phyloP scores from a whole-genome alignment of 2,888 invertebrate species.

The Cryptops parisi region DNA sequence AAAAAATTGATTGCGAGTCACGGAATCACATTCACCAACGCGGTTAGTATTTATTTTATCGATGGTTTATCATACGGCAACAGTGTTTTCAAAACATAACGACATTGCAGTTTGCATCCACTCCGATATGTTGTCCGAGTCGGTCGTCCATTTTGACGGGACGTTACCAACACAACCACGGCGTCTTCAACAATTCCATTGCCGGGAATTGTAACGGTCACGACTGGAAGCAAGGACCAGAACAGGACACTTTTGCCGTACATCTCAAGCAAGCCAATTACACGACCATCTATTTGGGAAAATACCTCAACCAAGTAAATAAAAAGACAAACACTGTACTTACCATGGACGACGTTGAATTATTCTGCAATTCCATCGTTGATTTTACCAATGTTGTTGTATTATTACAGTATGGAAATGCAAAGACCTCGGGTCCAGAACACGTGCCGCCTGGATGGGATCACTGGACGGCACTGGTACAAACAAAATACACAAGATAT shows the following conservation, averaged over 20 bases:
- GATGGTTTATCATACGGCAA: constrained; percentile 1
- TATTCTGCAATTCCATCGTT: neutral
- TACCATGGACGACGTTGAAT: no score
- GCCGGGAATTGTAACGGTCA: constrained; percentile 58
- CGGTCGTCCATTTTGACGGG: constrained; percentile 76
- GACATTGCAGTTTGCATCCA: constrained; percentile 67
- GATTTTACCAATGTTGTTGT: neutral
- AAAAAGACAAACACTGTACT: no score
- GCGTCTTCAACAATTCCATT: constrained; percentile 59
- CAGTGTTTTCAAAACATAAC: constrained; percentile 23
- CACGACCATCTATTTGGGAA: constrained; percentile 79
- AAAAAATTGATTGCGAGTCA: constrained; percentile 10
- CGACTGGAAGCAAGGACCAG: constrained; percentile 49
- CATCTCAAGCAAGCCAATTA: constrained; percentile 52
- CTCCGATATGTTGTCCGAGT: constrained; percentile 81
- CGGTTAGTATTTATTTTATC: constrained; percentile 11
- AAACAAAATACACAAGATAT: constrained; percentile 14
- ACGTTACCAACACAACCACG: constrained; percentile 66
- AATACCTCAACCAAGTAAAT: constrained; percentile 77
- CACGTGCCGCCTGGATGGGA: constrained; percentile 72
- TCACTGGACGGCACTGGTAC: constrained; percentile 63
- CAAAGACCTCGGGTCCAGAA: constrained; percentile 43
- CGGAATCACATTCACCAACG: constrained; percentile 15
- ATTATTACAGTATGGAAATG: constrained; percentile 45
- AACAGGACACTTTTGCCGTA: constrained; percentile 51